Evolutionary conservation across 2,888 invertebrate species (phyloP).

Genomic region (Omphaloscelis lunosa): DNA sequence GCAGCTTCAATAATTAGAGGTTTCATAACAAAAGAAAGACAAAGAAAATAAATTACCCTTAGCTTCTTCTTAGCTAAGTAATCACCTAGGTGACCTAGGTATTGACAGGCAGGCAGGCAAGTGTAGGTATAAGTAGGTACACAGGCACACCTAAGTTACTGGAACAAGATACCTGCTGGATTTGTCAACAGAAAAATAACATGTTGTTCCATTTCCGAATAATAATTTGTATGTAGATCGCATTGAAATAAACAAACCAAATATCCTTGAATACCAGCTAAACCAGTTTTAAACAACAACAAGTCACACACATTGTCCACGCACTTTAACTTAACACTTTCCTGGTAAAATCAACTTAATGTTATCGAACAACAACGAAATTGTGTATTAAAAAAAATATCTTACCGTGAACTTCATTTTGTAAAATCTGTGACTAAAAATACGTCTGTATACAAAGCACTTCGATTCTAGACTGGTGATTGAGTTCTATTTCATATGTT

Average conservation of each 20-base stretch:
- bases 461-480: slow-evolving; percentile 35
- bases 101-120: background rate
- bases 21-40: background rate
- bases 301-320: background rate
- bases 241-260: slow-evolving; percentile 32
- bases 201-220: background rate
- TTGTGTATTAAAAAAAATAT: background rate
- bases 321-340: background rate
- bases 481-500: slow-evolving; percentile 22
- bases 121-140: too few species aligned
- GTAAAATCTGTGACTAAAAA: background rate
- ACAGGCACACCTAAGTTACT: too few species aligned
- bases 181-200: background rate
- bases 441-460: slow-evolving; percentile 15
- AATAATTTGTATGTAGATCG: background rate
- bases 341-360: background rate
- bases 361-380: background rate
- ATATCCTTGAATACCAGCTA: slow-evolving; percentile 37
- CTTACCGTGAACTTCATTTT: slow-evolving; percentile 49
- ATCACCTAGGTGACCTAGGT: too few species aligned
- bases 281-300: slow-evolving; percentile 41
- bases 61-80: too few species aligned
- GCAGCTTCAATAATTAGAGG: background rate
- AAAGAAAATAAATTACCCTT: background rate
- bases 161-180: background rate